These are phyloP conservation scores for Paramormyrops kingsleyae DNA, from an alignment of 2,113 vertebrate genomes.

Conservation along the genomic window DNA sequence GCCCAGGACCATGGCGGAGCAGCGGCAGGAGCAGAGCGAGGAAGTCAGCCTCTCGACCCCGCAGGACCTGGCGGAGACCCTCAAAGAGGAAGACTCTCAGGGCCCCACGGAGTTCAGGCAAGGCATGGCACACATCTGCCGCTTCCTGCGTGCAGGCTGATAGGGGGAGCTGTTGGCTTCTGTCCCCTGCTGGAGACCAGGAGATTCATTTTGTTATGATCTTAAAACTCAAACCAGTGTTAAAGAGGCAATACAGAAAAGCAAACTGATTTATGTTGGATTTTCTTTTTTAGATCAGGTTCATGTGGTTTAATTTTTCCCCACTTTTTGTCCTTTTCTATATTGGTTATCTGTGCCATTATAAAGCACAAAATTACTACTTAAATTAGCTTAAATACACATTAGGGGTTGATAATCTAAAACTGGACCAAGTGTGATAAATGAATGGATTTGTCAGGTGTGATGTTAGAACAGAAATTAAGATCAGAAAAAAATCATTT, in stretches of 20 bases:
- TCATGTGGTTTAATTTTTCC: background rate
- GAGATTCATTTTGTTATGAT: background rate
- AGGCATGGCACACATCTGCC: slow-evolving; percentile 24
- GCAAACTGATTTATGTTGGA: background rate
- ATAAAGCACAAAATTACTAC: background rate
- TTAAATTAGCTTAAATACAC: background rate
- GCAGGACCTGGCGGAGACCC: slow-evolving; percentile 54
- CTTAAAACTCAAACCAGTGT: background rate
- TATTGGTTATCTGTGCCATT: background rate
- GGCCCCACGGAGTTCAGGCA: slow-evolving; percentile 58
- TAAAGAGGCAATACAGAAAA: background rate
- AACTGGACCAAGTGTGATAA: background rate
- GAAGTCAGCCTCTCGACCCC: slow-evolving; percentile 52
- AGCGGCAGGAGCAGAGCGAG: slow-evolving; percentile 58
- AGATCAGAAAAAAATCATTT: background rate
- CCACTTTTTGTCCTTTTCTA: background rate
- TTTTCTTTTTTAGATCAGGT: background rate
- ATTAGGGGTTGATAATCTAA: background rate
- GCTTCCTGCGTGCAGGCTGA: background rate
- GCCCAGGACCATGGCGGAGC: slow-evolving; percentile 60
- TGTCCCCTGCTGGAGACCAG: background rate
- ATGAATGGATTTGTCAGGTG: background rate
- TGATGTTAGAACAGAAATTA: background rate
- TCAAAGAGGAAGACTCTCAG: slow-evolving; percentile 61
- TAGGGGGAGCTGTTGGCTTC: background rate